A percentile compares a stretch with the other conserved stretches of the same genome.
Evolutionary conservation across 2,797 vertebrate species (phyloP).

Genomic region (Threskiornis aethiopicus): DNA sequence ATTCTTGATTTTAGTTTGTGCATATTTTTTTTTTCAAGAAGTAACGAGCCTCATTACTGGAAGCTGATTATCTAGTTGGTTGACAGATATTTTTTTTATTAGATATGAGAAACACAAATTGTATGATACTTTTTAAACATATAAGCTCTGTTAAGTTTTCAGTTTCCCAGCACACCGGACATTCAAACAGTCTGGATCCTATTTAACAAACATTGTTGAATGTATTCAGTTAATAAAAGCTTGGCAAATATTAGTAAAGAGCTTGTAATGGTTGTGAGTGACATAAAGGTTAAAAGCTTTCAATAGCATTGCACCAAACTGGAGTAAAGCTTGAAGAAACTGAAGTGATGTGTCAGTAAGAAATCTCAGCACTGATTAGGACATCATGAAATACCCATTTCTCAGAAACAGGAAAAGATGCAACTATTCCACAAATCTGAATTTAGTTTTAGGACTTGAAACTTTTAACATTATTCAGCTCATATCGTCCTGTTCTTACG

Average conservation of each 20-base stretch:
- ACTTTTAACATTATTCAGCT: background rate
- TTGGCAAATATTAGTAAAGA: slow-evolving; percentile 64
- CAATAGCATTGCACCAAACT: background rate
- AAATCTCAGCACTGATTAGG: background rate
- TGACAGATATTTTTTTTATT: background rate
- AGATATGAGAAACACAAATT: background rate
- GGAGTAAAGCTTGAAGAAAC: slow-evolving; percentile 16
- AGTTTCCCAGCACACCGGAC: background rate
- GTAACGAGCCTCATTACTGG: background rate
- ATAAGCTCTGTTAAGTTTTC: background rate
- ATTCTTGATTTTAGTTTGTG: background rate
- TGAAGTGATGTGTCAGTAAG: background rate
- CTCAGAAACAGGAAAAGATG: background rate
- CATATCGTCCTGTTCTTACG: background rate
- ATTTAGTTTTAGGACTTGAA: background rate
- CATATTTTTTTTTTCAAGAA: background rate
- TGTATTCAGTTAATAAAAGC: slow-evolving; percentile 53
- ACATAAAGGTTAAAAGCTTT: slow-evolving; percentile 53
- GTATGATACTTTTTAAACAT: background rate
- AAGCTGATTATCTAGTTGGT: background rate
- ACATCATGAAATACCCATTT: background rate
- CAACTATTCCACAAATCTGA: background rate
- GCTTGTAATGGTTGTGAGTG: slow-evolving; percentile 39
- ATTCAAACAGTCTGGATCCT: slow-evolving; percentile 1
- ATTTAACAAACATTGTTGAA: slow-evolving; percentile 49